Conservation (phyloP, 2,888 invertebrate genomes). For the Clusia tigrina region DNA sequence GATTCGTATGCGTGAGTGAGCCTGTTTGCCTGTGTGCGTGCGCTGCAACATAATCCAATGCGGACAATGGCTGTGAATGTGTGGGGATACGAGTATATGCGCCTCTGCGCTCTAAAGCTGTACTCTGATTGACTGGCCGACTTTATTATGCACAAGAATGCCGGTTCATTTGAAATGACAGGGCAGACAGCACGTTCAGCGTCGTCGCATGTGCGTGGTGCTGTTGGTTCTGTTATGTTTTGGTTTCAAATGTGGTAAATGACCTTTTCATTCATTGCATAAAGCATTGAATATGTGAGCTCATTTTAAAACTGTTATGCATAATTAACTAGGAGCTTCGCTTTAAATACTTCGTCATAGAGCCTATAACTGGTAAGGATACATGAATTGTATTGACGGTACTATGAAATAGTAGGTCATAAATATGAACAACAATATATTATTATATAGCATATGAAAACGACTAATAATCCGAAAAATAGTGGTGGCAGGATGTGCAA, state of each 20-base stretch:
- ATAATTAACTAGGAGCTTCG: no score
- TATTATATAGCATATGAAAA: no score
- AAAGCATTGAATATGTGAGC: neutral
- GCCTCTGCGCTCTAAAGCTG: conserved; percentile 3
- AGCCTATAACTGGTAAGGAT: no score
- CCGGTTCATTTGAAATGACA: conserved; percentile 1
- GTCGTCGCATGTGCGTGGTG: neutral
- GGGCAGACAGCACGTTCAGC: neutral
- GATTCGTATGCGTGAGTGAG: conserved; percentile 5
- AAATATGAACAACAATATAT: no score
- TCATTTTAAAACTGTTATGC: no score
- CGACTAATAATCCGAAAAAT: no score
- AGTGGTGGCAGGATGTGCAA: no score
- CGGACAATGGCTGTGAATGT: neutral
- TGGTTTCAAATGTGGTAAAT: neutral
- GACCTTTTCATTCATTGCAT: neutral
- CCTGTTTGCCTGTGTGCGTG: neutral
- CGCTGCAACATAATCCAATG: conserved; percentile 9
- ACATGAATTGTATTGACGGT: no score
- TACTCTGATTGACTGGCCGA: conserved; percentile 7
- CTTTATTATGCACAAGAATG: conserved; percentile 38
- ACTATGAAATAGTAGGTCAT: no score
- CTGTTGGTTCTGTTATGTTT: neutral
- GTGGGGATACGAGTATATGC: conserved; percentile 29
- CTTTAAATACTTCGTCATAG: no score